Base-by-base conservation (phyloP, 2,888 invertebrate genomes). In the Sclerodermus sp. region DNA sequence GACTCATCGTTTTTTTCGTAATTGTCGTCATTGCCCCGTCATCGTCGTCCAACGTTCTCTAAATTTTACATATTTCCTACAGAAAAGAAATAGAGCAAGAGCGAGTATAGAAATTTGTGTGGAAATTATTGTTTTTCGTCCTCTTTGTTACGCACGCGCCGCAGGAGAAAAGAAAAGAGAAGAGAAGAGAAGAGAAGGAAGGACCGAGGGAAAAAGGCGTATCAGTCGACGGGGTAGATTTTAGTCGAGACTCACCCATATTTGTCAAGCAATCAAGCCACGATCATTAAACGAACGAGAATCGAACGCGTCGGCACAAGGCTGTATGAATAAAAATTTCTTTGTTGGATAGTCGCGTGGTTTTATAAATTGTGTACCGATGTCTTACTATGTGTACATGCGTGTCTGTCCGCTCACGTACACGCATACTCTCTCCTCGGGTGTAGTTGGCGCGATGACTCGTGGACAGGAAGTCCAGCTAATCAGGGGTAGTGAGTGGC, bases 401-500 rank as follows among this genome's bases (percentile, higher is more conserved):
- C 45, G 49, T 55, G 23, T 23, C 47, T 49, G 29, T 30, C 3
- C 12, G 34, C n/a, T n/a, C n/a, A n/a, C 12, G 14, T 14, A 34
- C 12, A 34, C 34, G 12, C 10, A 34, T 14, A 34, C 31, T 9
- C 31, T 9, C 12, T 9, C 31, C 6, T 31, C 6, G 31, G 12
- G 31, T 34, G 12, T 12, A 14, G n/a, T 4, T 12, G 34, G 10
- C 18, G n/a, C 53, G 51, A 54, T 56, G 67, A 58, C 70, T 74
- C 73, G 74, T 68, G 74, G 71, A 76, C 77, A 76, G 76, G 76
- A 76, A 76, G 75, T 73, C 66, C 64, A 71, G 62, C 74, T 77
- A 77, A 77, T 77, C 77, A 77, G 76, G 74, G 77, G 76, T 77
- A 77, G 77, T 77, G 77, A 77, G 77, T 77, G 77, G 77, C 65